phyloP scores from a whole-genome alignment of 2,888 invertebrate species.

The Oconnorella tubifera region DNA sequence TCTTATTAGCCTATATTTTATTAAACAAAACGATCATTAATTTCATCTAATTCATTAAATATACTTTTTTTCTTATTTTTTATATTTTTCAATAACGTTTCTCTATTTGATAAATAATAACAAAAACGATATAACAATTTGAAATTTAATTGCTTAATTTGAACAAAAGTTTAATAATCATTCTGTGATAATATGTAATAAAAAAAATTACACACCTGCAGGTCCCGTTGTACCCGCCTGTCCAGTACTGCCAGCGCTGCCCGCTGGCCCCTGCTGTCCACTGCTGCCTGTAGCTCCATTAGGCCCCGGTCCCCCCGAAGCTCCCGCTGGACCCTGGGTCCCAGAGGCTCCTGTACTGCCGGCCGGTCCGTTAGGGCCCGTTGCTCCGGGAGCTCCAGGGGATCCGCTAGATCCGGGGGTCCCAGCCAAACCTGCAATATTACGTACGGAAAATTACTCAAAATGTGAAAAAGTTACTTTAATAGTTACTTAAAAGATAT shows the following conservation, averaged over 20 bases:
- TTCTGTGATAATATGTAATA: background rate
- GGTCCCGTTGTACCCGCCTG: conserved; percentile 2
- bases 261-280: background rate
- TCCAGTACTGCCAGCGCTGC: conserved; percentile 20
- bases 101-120: no score
- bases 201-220: background rate
- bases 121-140: background rate
- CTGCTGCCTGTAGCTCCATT: background rate
- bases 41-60: no score
- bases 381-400: conserved; percentile 4
- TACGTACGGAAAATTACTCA: no score
- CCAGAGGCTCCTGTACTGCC: conserved; percentile 3
- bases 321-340: conserved; percentile 7
- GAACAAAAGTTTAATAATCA: background rate
- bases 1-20: no score
- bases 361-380: conserved; percentile 8
- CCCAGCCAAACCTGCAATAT: no score
- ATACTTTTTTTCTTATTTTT: no score
- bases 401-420: conserved; percentile 4
- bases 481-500: no score
- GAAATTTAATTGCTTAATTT: background rate
- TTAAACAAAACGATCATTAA: no score
- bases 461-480: no score
- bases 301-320: conserved; percentile 2
- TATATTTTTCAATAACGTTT: no score